Conservation (phyloP, 2,113 vertebrate genomes). For the Myanophis thanlyinensis region DNA sequence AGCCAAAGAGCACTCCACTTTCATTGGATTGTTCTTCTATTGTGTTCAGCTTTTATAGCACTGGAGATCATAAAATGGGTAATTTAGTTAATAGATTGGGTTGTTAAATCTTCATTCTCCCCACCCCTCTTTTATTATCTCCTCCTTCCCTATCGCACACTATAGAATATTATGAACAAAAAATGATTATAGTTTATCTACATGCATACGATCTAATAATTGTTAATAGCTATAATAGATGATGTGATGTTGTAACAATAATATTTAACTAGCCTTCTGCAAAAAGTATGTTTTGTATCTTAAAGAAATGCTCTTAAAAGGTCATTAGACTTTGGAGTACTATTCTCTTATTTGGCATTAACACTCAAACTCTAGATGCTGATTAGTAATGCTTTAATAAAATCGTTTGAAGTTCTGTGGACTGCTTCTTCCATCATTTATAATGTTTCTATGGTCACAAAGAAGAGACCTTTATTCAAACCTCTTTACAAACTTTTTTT, state of each 20-base stretch:
- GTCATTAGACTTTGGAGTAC: slow-evolving; percentile 77
- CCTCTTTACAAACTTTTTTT: slow-evolving; percentile 87
- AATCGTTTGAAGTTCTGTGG: slow-evolving; percentile 97
- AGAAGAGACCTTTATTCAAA: slow-evolving; percentile 86
- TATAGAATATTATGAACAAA: neutral
- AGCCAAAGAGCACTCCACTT: neutral
- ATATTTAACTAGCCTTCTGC: slow-evolving; percentile 70
- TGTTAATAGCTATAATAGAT: slow-evolving; percentile 72
- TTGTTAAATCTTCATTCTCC: neutral
- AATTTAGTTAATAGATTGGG: neutral
- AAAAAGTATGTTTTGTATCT: slow-evolving; percentile 50
- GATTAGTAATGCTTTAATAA: slow-evolving; percentile 99
- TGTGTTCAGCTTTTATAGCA: neutral
- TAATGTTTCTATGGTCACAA: slow-evolving; percentile 94
- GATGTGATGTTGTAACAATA: slow-evolving; percentile 52
- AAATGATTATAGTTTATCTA: slow-evolving; percentile 35
- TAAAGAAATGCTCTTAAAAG: slow-evolving; percentile 51
- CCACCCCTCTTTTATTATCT: neutral
- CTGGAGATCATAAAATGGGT: neutral
- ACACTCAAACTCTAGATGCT: slow-evolving; percentile 90
- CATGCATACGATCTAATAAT: slow-evolving; percentile 68
- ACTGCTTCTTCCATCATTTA: slow-evolving; percentile 98
- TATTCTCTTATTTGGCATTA: slow-evolving; percentile 81
- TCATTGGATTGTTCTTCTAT: neutral
- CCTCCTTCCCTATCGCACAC: neutral